phyloP scores from a whole-genome alignment of 2,888 invertebrate genomes.

The Drosophila pseudotakahashii region DNA sequence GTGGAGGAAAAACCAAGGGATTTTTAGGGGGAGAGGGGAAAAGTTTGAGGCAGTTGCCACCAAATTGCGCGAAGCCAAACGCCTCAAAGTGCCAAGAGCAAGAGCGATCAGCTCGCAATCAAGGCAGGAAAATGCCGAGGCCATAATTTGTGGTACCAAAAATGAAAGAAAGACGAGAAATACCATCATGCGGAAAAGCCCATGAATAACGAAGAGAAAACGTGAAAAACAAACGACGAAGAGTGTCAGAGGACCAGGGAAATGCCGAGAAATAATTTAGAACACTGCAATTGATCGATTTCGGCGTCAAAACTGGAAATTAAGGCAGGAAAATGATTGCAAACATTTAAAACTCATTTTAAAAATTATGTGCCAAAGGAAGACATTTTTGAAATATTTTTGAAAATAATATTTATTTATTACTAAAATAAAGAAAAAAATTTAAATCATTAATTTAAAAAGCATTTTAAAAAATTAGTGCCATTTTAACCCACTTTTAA shows the following conservation, averaged over 20 bases:
- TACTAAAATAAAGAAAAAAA: too few species aligned
- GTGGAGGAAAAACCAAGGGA: constrained; percentile 4
- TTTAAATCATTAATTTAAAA: too few species aligned
- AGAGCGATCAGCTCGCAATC: constrained; percentile 3
- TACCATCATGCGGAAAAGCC: not conserved
- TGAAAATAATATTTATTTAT: too few species aligned
- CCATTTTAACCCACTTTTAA: too few species aligned
- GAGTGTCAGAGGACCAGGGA: not conserved
- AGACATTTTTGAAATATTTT: too few species aligned
- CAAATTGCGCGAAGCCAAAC: constrained; percentile 47
- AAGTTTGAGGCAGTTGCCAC: constrained; percentile 31
- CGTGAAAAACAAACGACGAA: not conserved
- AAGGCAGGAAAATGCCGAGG: constrained; percentile 15
- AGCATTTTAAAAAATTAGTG: too few species aligned
- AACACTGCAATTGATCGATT: constrained; percentile 2
- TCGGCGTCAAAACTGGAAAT: constrained; percentile 16
- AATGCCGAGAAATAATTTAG: constrained; percentile 3
- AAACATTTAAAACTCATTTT: not conserved
- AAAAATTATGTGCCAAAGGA: too few species aligned
- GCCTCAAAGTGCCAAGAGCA: constrained; percentile 29
- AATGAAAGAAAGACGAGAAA: not conserved
- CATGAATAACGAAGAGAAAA: not conserved
- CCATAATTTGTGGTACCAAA: constrained; percentile 31
- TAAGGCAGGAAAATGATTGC: not conserved
- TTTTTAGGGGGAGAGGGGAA: not conserved